phyloP scores from a whole-genome alignment of 2,888 invertebrate genomes.

The Phasia obesa region DNA sequence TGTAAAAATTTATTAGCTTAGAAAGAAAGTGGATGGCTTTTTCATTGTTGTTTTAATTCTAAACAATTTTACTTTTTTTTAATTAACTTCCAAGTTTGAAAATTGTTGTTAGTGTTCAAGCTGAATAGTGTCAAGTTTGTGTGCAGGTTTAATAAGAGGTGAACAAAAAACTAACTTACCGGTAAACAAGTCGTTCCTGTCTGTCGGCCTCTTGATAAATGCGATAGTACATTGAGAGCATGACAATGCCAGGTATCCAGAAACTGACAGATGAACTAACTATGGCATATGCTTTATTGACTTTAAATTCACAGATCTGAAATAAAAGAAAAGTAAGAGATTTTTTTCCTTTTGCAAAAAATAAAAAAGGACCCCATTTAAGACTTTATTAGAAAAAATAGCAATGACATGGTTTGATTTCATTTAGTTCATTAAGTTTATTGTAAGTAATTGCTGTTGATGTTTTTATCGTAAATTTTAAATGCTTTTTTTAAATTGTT shows the following conservation, averaged over 20 bases:
- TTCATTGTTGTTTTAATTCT: slow-evolving; percentile 1
- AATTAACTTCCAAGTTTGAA: slow-evolving; percentile 41
- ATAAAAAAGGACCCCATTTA: neutral
- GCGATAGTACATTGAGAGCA: slow-evolving; percentile 96
- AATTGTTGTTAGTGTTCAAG: neutral
- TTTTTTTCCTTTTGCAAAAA: neutral
- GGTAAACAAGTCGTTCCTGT: slow-evolving; percentile 92
- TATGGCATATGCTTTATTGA: slow-evolving; percentile 93
- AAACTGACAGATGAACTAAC: slow-evolving; percentile 95
- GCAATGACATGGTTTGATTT: neutral
- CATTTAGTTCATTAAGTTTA: neutral
- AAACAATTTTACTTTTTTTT: slow-evolving; percentile 23
- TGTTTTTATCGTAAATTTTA: neutral
- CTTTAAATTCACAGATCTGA: slow-evolving; percentile 89
- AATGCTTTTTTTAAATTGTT: neutral
- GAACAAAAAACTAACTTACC: slow-evolving; percentile 83
- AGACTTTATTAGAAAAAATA: neutral
- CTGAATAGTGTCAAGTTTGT: neutral
- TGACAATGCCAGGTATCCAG: slow-evolving; percentile 96
- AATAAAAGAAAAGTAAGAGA: slow-evolving; percentile 32
- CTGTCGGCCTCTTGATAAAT: slow-evolving; percentile 93
- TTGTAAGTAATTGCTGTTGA: neutral
- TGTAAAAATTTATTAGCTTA: slow-evolving; percentile 63
- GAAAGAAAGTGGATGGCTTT: slow-evolving; percentile 11
- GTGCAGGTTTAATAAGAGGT: neutral